These are phyloP conservation scores for Enteromius viviparus DNA, from an alignment of 2,797 vertebrate species.

Conservation along the genomic window DNA sequence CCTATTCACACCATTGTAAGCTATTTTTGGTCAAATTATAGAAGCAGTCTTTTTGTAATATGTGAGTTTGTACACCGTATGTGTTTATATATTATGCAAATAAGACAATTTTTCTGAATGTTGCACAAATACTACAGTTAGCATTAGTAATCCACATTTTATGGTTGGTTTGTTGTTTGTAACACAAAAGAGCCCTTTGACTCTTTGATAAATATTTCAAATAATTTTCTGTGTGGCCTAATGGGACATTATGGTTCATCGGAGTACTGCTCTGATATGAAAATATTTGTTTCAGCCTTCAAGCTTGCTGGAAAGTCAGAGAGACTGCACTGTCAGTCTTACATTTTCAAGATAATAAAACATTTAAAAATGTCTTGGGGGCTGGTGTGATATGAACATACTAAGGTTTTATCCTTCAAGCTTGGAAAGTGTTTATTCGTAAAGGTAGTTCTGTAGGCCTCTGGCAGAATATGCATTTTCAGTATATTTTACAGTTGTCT, in stretches of 20 bases:
- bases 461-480: constrained; percentile 9
- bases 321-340: not conserved
- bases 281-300: constrained; percentile 3
- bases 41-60: not conserved
- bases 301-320: not conserved
- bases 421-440: not conserved
- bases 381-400: not conserved
- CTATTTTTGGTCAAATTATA: not conserved
- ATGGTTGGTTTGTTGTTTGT: not conserved
- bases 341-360: not conserved
- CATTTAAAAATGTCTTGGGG: not conserved
- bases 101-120: not conserved
- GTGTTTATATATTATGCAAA: not conserved
- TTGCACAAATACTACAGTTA: not conserved
- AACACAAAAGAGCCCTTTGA: not conserved
- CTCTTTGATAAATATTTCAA: not conserved
- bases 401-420: not conserved
- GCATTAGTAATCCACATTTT: not conserved
- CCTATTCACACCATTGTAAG: not conserved
- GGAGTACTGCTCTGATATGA: not conserved
- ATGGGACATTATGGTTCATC: not conserved
- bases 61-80: not conserved
- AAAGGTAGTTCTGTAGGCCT: not conserved
- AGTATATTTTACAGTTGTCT: not conserved
- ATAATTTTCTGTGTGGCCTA: not conserved